Evolutionary conservation across 2,113 vertebrate genomes (phyloP).

Genomic region (Carlito syrichta): DNA sequence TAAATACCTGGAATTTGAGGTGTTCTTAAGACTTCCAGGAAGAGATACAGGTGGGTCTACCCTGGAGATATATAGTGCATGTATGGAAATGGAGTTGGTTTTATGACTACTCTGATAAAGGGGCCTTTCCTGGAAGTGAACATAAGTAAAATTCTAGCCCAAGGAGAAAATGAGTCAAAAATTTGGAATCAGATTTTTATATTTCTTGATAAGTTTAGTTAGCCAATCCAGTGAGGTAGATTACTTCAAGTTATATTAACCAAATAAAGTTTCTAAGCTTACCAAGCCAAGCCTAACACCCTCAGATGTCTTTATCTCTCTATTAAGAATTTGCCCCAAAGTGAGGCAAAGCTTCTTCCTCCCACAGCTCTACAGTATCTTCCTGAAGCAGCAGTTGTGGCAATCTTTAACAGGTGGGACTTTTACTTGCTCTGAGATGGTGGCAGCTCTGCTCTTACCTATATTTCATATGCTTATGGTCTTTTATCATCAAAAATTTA

Average conservation of each 20-base stretch:
- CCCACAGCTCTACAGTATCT: rapidly evolving
- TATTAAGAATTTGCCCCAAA: background rate
- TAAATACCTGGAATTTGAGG: background rate
- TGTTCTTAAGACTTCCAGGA: background rate
- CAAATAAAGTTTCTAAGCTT: background rate
- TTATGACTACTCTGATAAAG: background rate
- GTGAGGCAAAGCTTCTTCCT: rapidly evolving
- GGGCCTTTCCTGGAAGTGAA: background rate
- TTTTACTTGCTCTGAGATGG: too few species aligned
- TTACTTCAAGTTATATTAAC: background rate
- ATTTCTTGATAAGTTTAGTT: background rate
- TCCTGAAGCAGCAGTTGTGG: background rate
- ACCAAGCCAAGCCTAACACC: background rate
- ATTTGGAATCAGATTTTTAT: background rate
- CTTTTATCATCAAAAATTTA: background rate
- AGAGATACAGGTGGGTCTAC: background rate
- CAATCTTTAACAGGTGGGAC: background rate
- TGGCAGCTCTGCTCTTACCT: background rate
- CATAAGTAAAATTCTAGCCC: background rate
- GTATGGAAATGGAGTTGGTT: background rate
- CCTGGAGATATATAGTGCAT: background rate
- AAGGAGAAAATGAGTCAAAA: background rate
- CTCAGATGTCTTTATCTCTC: rapidly evolving
- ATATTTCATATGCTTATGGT: too few species aligned
- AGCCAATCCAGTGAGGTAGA: background rate